Conservation (phyloP, 2,888 invertebrate species). For the Agrochola lychnidis region DNA sequence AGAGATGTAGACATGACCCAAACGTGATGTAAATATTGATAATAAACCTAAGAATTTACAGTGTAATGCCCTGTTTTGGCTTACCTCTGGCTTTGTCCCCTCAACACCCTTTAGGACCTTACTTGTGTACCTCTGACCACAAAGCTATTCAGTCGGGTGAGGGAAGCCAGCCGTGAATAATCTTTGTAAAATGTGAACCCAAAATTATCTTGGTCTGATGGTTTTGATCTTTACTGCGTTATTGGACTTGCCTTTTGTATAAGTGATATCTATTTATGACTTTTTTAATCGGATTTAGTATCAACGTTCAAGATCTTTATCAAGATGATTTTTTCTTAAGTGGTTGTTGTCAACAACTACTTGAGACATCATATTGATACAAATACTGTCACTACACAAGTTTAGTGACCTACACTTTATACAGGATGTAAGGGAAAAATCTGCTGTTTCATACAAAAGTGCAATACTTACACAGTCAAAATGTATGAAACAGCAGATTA, state of each 20-base stretch:
- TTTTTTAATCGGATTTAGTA: neutral
- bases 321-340: neutral
- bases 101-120: conserved; percentile 44
- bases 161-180: conserved; percentile 58
- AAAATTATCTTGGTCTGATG: conserved; percentile 46
- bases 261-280: neutral
- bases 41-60: conserved; percentile 57
- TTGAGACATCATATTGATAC: too few species aligned
- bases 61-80: conserved; percentile 55
- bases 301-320: neutral
- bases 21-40: conserved; percentile 37
- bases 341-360: too few species aligned
- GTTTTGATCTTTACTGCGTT: conserved; percentile 23
- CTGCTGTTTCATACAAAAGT: too few species aligned
- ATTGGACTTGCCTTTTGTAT: conserved; percentile 13
- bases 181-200: conserved; percentile 44
- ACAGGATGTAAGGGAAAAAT: too few species aligned
- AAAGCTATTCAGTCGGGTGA: conserved; percentile 52
- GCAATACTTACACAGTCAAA: too few species aligned
- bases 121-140: conserved; percentile 54
- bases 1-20: conserved; percentile 10
- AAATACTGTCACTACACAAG: too few species aligned
- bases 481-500: too few species aligned
- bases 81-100: conserved; percentile 61
- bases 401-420: too few species aligned